Conservation (phyloP, 2,113 vertebrate genomes). For the Synchiropus splendidus region DNA sequence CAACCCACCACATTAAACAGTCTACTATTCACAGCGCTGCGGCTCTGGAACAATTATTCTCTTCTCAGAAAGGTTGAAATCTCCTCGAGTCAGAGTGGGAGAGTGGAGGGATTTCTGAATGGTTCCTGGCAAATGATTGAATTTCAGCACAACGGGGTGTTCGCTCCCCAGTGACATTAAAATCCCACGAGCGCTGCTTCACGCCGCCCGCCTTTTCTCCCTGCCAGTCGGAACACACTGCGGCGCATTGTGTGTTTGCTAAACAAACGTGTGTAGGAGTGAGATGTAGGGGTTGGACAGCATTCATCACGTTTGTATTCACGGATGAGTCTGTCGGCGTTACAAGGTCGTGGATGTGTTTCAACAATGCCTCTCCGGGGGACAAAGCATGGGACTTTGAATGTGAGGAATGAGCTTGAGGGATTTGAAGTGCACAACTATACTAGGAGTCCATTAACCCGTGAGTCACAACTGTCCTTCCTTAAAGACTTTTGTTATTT, state of each 20-base stretch:
- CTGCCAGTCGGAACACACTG: slow-evolving; percentile 27
- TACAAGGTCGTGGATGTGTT: too few relatives aligned
- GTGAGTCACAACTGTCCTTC: too few relatives aligned
- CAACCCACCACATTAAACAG: too few relatives aligned
- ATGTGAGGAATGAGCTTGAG: neutral
- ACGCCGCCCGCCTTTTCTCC: slow-evolving; percentile 8
- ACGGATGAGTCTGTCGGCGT: neutral
- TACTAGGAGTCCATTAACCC: too few relatives aligned
- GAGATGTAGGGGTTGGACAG: slow-evolving; percentile 2
- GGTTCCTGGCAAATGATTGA: slow-evolving; percentile 48
- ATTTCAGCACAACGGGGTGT: slow-evolving; percentile 32
- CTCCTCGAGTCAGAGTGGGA: slow-evolving; percentile 26
- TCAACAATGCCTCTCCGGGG: neutral
- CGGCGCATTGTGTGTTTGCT: slow-evolving; percentile 25
- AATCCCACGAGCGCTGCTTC: slow-evolving; percentile 29
- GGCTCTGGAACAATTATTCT: slow-evolving; percentile 31
- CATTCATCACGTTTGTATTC: slow-evolving; percentile 4
- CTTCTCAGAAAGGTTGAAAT: slow-evolving; percentile 42
- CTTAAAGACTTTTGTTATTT: too few relatives aligned
- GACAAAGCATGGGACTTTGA: neutral
- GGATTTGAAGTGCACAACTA: too few relatives aligned
- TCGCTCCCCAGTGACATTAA: slow-evolving; percentile 29
- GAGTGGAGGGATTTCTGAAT: slow-evolving; percentile 24
- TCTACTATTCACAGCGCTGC: slow-evolving; percentile 7
- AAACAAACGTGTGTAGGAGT: slow-evolving; percentile 18